phyloP scores from a whole-genome alignment of 2,888 invertebrate species.

The Neelides folsomi region DNA sequence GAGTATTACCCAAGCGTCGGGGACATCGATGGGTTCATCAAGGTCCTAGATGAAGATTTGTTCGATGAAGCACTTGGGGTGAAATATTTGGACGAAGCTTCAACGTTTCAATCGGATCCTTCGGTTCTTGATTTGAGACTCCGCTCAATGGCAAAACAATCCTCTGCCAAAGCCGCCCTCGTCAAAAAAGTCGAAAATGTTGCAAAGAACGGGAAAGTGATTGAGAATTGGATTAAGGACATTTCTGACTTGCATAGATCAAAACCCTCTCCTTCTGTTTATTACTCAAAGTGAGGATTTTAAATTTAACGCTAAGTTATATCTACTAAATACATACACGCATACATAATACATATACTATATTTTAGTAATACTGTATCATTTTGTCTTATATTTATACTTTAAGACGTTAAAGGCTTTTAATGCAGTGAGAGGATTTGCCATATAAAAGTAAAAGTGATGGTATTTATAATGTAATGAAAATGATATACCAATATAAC shows the following conservation, averaged over 20 bases:
- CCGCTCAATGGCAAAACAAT: constrained; percentile 57
- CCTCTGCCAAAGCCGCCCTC: constrained; percentile 45
- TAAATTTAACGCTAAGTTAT: too few relatives aligned
- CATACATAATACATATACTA: too few relatives aligned
- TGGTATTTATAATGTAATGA: too few relatives aligned
- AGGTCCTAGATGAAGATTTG: constrained; percentile 45
- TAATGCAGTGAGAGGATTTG: too few relatives aligned
- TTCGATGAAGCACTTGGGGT: constrained; percentile 51
- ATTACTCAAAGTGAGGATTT: constrained; percentile 53
- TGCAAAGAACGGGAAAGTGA: constrained; percentile 72
- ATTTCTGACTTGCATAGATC: constrained; percentile 82
- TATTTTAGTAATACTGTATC: too few relatives aligned
- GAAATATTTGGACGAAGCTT: constrained; percentile 83
- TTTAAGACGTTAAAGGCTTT: too few relatives aligned
- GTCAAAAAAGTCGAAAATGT: constrained; percentile 40
- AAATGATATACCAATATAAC: too few relatives aligned
- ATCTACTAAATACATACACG: too few relatives aligned
- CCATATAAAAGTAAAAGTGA: too few relatives aligned
- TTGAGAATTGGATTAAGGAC: constrained; percentile 94
- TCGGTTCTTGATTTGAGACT: constrained; percentile 85
- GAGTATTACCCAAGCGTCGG: constrained; percentile 97
- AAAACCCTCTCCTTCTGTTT: constrained; percentile 72
- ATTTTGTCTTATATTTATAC: too few relatives aligned
- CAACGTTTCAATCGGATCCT: constrained; percentile 86
- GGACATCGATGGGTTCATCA: constrained; percentile 95